Base-by-base conservation (phyloP, 2,888 invertebrate species). In the Perizoma affinitatum region DNA sequence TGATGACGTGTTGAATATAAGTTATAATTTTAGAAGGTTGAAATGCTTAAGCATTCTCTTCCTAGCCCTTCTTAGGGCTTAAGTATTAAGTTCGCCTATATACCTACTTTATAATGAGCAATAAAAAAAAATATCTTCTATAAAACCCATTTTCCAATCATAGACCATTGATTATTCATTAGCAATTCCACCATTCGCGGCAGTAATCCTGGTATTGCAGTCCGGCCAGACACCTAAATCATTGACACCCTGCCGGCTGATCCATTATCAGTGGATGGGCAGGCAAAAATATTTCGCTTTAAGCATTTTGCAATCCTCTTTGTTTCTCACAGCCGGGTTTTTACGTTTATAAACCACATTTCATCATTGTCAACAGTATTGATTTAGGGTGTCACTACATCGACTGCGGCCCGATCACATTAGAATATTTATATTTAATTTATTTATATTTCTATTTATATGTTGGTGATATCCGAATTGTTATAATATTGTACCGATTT, bases 231-330 rank as follows among this genome's bases (percentile, higher is more conserved):
- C 67, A 63, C 66, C 57, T 59, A 68, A 70, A 69, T 67, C 68
- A 73, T 76, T 61, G 74, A 66, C 71, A 70, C 73, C 74, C 72
- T 68, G 72, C 63, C 52, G 51, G 46, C 60, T 72, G 70, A 73
- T 81, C 85, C 81, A 86, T 86, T 86, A 86, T 83, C 75, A 79
- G 69, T 51, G 69, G 64, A 71, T 75, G 71, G 76, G 67, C 67
- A 65, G 63, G 68, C 73, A 69, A 77, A 84, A 83, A 83, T 81
- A 82, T 80, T 81, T 78, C 74, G 73, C 72, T 72, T 75, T 72
- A 67, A 70, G 66, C 72, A 72, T 74, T 78, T 72, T 63, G 58
- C 57, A 60, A 66, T 68, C 73, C 68, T 69, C 71, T 76, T 76
- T 52, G 46, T 53, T 52, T 55, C 36, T 52, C 43, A 45, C 43